Evolutionary conservation across 2,888 invertebrate genomes (phyloP).

Genomic region (Thereva nobilitata): DNA sequence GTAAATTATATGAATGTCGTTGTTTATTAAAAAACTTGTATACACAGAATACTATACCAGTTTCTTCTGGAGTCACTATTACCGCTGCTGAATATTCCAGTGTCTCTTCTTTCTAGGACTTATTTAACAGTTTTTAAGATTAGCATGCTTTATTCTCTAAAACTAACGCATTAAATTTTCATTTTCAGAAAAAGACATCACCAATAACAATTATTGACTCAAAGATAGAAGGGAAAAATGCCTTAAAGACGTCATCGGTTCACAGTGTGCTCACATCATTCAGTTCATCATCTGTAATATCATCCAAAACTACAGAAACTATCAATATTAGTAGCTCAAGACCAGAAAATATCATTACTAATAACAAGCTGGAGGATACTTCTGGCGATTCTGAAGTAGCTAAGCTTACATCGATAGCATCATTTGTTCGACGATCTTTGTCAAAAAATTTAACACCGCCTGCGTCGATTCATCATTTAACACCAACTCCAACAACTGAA

Average conservation of each 20-base stretch:
- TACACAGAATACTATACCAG: too few species aligned
- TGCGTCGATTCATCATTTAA: constrained; percentile 43
- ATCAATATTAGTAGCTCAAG: constrained; percentile 50
- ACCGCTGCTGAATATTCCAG: too few species aligned
- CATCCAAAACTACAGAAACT: constrained; percentile 46
- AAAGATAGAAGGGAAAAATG: background rate
- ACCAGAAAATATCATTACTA: constrained; percentile 3
- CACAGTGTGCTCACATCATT: constrained; percentile 46
- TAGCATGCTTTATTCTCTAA: too few species aligned
- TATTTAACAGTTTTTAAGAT: too few species aligned
- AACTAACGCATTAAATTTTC: too few species aligned
- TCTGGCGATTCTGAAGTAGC: constrained; percentile 44
- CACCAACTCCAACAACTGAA: constrained; percentile 42
- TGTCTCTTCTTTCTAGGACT: too few species aligned
- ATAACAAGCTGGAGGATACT: constrained; percentile 8
- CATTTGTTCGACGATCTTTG: constrained; percentile 52
- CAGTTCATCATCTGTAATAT: constrained; percentile 49
- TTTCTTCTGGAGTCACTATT: too few species aligned
- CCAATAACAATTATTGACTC: too few species aligned
- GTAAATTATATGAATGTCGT: too few species aligned
- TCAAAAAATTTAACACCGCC: constrained; percentile 43
- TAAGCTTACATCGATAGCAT: constrained; percentile 48
- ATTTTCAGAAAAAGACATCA: too few species aligned
- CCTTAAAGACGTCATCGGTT: constrained; percentile 12
- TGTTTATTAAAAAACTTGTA: too few species aligned